These are phyloP conservation scores for Capromys pilorides DNA, from an alignment of 2,797 vertebrate species.

Conservation along the genomic window DNA sequence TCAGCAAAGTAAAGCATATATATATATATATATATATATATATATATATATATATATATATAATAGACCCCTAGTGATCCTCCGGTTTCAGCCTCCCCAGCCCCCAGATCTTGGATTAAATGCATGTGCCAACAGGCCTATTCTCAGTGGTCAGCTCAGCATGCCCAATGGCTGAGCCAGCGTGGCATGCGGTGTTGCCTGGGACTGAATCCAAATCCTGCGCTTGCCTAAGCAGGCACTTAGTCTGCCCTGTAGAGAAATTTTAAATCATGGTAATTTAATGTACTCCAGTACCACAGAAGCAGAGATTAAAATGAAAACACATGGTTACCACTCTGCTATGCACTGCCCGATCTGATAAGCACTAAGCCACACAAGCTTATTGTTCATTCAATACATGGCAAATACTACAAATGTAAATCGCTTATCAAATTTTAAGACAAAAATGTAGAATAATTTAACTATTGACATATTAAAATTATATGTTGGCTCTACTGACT, in stretches of 20 bases:
- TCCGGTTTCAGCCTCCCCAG: too few species aligned
- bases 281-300: neutral
- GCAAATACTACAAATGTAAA: neutral
- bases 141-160: too few species aligned
- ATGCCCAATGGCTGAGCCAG: too few species aligned
- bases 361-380: neutral
- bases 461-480: neutral
- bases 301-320: neutral
- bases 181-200: fast-evolving
- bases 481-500: neutral
- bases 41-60: too few species aligned
- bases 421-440: neutral
- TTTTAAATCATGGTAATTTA: neutral
- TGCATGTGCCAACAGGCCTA: too few species aligned
- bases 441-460: neutral
- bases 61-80: too few species aligned
- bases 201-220: too few species aligned
- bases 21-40: too few species aligned
- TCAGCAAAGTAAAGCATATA: too few species aligned
- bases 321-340: neutral
- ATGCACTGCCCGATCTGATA: neutral
- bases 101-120: too few species aligned
- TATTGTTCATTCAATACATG: neutral
- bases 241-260: neutral
- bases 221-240: too few species aligned